A percentile compares a stretch with the other conserved stretches of the same genome.
Conservation (phyloP, 2,797 vertebrate genomes). For the Melanogrammus aeglefinus region DNA sequence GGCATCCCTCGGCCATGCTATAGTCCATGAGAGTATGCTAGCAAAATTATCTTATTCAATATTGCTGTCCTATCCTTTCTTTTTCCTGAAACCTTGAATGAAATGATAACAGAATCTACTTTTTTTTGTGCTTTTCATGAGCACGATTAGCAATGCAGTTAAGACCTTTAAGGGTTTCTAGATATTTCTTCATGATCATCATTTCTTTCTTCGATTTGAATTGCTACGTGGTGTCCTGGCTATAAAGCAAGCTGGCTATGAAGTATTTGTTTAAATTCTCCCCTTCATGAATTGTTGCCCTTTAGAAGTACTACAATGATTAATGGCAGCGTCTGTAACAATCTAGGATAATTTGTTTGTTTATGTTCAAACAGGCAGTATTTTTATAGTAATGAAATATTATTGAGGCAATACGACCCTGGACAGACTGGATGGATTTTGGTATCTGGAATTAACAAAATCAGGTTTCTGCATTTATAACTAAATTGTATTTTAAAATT, state of each 20-base stretch:
- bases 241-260: background rate
- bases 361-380: background rate
- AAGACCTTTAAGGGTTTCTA: background rate
- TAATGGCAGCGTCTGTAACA: background rate
- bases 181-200: background rate
- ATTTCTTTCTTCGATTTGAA: background rate
- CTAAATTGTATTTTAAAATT: background rate
- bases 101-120: background rate
- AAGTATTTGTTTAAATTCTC: background rate
- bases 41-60: background rate
- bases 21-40: background rate
- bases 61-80: background rate
- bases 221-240: background rate
- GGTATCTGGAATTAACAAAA: background rate
- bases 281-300: background rate
- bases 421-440: background rate
- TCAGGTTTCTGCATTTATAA: background rate
- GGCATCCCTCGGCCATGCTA: background rate
- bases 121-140: background rate
- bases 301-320: background rate
- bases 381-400: background rate
- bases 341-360: background rate
- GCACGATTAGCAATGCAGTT: background rate
- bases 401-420: slow-evolving; percentile 1
- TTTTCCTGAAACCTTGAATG: background rate